Evolutionary conservation across 2,113 vertebrate species (phyloP).

Genomic region (Dasyornis broadbenti): DNA sequence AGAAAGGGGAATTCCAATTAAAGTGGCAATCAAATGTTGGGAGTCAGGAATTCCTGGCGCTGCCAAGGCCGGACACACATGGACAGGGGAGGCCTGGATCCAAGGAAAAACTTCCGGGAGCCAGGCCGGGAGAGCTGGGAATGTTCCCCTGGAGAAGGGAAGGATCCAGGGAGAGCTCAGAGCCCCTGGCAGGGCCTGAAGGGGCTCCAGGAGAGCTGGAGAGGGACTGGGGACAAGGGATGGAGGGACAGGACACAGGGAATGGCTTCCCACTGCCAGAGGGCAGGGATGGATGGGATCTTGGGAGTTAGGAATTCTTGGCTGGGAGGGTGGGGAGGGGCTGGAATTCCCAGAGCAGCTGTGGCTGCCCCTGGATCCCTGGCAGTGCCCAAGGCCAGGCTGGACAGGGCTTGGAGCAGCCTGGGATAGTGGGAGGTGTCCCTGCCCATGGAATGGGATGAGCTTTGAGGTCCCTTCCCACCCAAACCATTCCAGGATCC

Average conservation of each 20-base stretch:
- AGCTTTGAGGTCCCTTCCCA: neutral
- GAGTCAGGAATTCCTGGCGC: neutral
- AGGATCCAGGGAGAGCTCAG: neutral
- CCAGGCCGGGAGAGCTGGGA: neutral
- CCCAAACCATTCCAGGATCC: neutral
- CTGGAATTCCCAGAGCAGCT: too few relatives aligned
- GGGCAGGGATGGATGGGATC: too few relatives aligned
- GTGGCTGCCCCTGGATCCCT: neutral
- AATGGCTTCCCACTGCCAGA: too few relatives aligned
- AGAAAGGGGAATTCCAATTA: too few relatives aligned
- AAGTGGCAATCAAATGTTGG: accelerated
- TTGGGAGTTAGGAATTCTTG: too few relatives aligned
- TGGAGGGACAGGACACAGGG: too few relatives aligned
- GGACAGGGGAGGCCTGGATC: accelerated
- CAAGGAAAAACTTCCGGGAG: neutral
- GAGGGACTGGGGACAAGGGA: neutral
- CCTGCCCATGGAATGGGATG: neutral
- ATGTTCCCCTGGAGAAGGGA: neutral
- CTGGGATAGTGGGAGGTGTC: neutral
- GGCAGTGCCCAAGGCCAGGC: neutral
- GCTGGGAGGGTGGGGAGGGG: too few relatives aligned
- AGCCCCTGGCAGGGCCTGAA: neutral
- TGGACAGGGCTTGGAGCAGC: neutral
- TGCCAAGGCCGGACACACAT: neutral
- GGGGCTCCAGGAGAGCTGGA: neutral